Evolutionary conservation across 2,888 invertebrate genomes (phyloP).

Genomic region (Glyphotaelius pellucidus): DNA sequence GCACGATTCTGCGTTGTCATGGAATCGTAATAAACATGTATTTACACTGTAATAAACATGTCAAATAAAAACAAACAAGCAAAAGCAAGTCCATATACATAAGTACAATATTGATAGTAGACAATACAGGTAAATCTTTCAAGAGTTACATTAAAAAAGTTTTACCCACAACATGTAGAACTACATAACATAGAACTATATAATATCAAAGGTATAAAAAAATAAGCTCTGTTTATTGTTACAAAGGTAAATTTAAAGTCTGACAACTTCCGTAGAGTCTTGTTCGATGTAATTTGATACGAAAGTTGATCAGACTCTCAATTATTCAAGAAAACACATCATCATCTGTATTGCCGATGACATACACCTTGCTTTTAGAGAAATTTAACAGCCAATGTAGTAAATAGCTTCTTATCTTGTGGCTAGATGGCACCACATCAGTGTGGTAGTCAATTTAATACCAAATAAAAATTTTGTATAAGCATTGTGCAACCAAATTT

Average conservation of each 20-base stretch:
- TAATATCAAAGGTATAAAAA: neutral
- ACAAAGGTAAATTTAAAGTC: neutral
- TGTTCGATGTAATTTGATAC: conserved; percentile 55
- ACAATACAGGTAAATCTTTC: neutral
- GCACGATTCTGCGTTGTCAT: too few relatives aligned
- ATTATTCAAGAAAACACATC: neutral
- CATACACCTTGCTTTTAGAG: neutral
- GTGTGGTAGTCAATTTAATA: neutral
- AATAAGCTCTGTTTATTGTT: neutral
- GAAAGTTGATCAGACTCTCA: neutral
- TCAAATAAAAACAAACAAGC: neutral
- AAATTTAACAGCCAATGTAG: neutral
- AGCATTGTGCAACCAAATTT: neutral
- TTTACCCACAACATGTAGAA: neutral
- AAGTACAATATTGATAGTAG: neutral
- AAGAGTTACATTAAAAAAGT: neutral
- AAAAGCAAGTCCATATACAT: neutral
- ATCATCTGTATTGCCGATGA: neutral
- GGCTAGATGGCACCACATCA: neutral
- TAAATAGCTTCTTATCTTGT: neutral
- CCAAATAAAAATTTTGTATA: neutral
- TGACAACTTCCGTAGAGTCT: conserved; percentile 57
- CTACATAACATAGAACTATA: too few relatives aligned
- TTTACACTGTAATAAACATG: neutral
- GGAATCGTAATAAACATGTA: neutral